Base-by-base conservation (phyloP, 2,113 vertebrate species). In the Lagopus leucura region DNA sequence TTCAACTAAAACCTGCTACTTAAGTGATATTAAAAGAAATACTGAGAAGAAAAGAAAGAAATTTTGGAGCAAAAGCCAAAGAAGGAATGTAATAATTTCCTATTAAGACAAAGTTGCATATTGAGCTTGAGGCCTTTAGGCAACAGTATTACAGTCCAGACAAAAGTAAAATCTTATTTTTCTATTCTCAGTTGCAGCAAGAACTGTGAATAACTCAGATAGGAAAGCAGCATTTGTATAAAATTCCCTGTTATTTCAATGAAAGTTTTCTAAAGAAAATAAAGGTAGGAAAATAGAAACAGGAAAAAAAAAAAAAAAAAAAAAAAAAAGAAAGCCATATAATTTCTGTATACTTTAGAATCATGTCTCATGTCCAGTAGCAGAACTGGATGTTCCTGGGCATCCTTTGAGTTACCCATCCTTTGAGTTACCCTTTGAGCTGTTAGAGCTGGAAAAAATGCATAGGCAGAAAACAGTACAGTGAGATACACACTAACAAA, bases 251-350 rank as follows among this genome's bases (percentile, higher is more conserved):
- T 43, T 21, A 63, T 54, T 91, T 94, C 27, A 15, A 0, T 54
- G 19, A 57, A 3, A 61, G 13, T 86, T 90, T 80, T 15, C 25
- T 54, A 87, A 85, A 60, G 67, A 76, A 91, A 91, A 87, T 12
- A 47, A 11, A 88, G 83, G 25, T 20, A 55, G 8, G 6, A 55
- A 77, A 73, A 94, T 70, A 36, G 24, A 77, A 63, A 81, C 8
- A 61, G 10, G 42, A 43, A 43, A 3, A 43, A 25, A 36, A 34
- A 58, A 58, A 32, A 34, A 58, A 58, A 19, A 60, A 32, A 82
- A 58, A 21, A 60, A 60, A 32, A 82, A 21, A 60, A 60, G 28
- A 82, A 90, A 9, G 3, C 38, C 38, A n/a, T 69, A 21, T 32
- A 1, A 32, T 92, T 58, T 58, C 17, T 58, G 11, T 20, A 8